Evolutionary conservation across 2,113 vertebrate species (phyloP), one percentile per base, ranked within the genome.

Genomic region (Entomyzon cyanotis): DNA sequence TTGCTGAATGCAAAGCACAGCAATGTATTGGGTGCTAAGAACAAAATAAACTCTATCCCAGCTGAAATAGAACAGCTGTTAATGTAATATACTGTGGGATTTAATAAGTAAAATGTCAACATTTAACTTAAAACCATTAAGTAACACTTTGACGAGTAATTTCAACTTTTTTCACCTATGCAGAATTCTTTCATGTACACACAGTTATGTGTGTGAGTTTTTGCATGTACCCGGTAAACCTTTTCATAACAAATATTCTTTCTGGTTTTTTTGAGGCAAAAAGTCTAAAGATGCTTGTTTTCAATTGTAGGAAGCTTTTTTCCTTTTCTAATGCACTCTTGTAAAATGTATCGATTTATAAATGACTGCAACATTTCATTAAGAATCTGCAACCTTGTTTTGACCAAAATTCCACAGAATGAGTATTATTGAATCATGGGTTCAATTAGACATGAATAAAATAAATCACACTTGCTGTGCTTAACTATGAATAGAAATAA

Each of bases 181-280:
- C 3, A 47, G 42, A 79, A 50, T 71, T 67, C 2, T 82, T 71
- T n/a, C 8, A 17, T 9, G 6, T n/a, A n/a, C 8, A 25, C 2
- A 47, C 2, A 64, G 6, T 46, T 37, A 67, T 7, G 5, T 8
- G 25, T 15, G 15, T 1, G 1, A 41, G 1, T 59, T 16, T 56
- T 79, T 68, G 21, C 15, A 24, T 27, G 4, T 33, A 41, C 11
- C 12, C n/a, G 5, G 41, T 42, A 86, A 83, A 28, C 1, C 6
- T 71, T 74, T 88, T 64, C 4, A 16, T 64, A 86, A 52, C 13
- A 62, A 67, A 47, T 9, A n/a, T 71, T 33, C 13, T 39, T 74
- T 69, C 67, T 75, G 5, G 5, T 14, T 10, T 58, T 69, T 78
- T 52, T 46, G 82, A 41, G 27, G 16, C 2, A 71, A 80, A 76